Evolutionary conservation across 2,113 vertebrate species (phyloP).

Genomic region (Ictalurus punctatus): DNA sequence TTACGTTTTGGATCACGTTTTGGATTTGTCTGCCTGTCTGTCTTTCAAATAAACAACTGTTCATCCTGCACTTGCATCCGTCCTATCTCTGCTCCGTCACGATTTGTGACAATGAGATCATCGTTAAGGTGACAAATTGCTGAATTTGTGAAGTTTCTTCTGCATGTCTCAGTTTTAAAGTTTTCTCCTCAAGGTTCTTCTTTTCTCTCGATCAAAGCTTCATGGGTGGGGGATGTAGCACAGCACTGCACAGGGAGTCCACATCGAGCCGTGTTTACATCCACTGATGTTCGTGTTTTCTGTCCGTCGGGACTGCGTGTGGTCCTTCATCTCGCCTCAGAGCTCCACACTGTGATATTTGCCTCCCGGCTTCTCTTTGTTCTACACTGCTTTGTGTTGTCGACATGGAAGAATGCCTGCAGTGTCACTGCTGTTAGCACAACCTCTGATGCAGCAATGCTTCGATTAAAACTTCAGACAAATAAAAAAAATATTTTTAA

Average conservation of each 20-base stretch:
- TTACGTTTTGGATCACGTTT: too few relatives aligned
- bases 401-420: slow-evolving; percentile 13
- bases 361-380: slow-evolving; percentile 33
- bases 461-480: background rate
- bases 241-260: background rate
- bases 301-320: slow-evolving; percentile 1
- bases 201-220: slow-evolving; percentile 27
- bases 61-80: too few relatives aligned
- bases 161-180: slow-evolving; percentile 1
- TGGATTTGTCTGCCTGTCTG: too few relatives aligned
- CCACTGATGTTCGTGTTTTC: slow-evolving; percentile 34
- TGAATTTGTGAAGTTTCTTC: background rate
- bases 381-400: slow-evolving; percentile 10
- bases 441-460: background rate
- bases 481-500: background rate
- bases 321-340: slow-evolving; percentile 10
- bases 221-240: background rate
- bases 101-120: too few relatives aligned
- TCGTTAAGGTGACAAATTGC: background rate
- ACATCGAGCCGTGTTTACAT: slow-evolving; percentile 13
- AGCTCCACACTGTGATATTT: slow-evolving; percentile 3
- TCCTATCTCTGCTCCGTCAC: too few relatives aligned
- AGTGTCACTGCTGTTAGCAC: slow-evolving; percentile 16
- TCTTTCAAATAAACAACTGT: too few relatives aligned
- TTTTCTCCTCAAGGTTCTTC: slow-evolving; percentile 11